Evolutionary conservation across 92 coral and sea anemone genomes (phyloP).

Genomic region (Zoanthus sociatus): DNA sequence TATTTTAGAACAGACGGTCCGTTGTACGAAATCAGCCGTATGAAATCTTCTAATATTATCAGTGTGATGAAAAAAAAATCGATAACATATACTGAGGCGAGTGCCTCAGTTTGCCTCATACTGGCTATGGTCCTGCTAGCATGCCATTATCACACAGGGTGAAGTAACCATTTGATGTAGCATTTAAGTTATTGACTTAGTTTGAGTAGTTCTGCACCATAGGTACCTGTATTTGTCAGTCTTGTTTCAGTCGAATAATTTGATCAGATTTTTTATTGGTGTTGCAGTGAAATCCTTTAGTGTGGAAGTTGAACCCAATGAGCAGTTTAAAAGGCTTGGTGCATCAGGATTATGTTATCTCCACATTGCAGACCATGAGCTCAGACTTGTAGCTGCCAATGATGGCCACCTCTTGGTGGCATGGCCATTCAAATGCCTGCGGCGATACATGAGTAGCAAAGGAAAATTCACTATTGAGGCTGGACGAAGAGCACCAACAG

Average conservation of each 20-base stretch:
- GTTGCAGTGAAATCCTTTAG: conserved; percentile 85
- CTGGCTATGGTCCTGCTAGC: too few species aligned
- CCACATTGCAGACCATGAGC: conserved; percentile 84
- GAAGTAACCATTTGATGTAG: too few species aligned
- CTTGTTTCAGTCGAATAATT: neutral
- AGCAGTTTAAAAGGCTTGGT: conserved; percentile 76
- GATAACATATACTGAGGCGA: too few species aligned
- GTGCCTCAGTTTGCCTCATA: too few species aligned
- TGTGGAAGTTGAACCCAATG: conserved; percentile 84
- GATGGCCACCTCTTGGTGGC: conserved; percentile 92
- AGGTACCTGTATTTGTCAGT: too few species aligned
- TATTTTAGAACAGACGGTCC: too few species aligned
- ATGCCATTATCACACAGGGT: too few species aligned
- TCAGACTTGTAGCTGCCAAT: conserved; percentile 83
- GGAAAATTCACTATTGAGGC: conserved; percentile 94
- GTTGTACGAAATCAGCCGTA: too few species aligned
- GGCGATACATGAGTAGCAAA: conserved; percentile 90
- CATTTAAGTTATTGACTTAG: too few species aligned
- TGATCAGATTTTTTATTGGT: neutral
- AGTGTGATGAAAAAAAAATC: too few species aligned
- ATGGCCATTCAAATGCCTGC: conserved; percentile 97
- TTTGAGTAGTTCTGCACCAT: too few species aligned
- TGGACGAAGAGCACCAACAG: conserved; percentile 98
- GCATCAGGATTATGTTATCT: conserved; percentile 83
- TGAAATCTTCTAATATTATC: too few species aligned